A percentile compares a stretch with the other conserved stretches of the same genome.
phyloP scores from a whole-genome alignment of 2,113 vertebrate genomes.

The Lanius collurio region DNA sequence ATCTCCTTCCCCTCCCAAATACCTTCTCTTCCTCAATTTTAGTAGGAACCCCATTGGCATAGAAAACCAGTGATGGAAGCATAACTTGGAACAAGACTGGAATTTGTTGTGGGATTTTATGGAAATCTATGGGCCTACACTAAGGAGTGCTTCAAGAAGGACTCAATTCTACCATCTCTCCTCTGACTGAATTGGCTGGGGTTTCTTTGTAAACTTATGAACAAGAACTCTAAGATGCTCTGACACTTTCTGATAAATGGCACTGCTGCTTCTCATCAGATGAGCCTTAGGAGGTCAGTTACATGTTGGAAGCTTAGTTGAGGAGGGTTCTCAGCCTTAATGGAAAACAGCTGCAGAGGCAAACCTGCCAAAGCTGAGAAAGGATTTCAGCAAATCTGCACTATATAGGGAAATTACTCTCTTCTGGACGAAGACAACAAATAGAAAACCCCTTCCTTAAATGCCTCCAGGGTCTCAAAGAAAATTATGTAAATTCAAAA shows the following conservation, averaged over 20 bases:
- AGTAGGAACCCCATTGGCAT: background rate
- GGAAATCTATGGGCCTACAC: background rate
- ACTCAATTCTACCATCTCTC: background rate
- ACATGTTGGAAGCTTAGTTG: background rate
- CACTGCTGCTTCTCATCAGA: background rate
- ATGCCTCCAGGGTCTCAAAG: background rate
- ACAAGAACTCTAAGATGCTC: background rate
- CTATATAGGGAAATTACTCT: background rate
- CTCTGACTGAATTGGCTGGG: background rate
- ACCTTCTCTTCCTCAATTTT: background rate
- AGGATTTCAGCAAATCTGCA: background rate
- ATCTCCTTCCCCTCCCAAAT: background rate
- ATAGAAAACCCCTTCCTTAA: background rate
- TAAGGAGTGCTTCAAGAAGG: background rate
- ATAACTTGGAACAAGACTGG: background rate
- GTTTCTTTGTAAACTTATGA: background rate
- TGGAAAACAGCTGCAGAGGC: slow-evolving; percentile 42
- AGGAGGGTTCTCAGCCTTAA: slow-evolving; percentile 29
- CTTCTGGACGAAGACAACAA: background rate
- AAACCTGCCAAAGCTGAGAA: slow-evolving; percentile 20
- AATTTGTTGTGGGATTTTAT: background rate
- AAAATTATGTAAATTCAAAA: background rate
- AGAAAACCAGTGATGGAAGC: background rate
- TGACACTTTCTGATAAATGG: background rate
- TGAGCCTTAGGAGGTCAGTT: slow-evolving; percentile 24